Evolutionary conservation across 23 tunicate genomes (phyloP), one percentile per base, ranked within the genome.

Genomic region (Diplosoma virens): DNA sequence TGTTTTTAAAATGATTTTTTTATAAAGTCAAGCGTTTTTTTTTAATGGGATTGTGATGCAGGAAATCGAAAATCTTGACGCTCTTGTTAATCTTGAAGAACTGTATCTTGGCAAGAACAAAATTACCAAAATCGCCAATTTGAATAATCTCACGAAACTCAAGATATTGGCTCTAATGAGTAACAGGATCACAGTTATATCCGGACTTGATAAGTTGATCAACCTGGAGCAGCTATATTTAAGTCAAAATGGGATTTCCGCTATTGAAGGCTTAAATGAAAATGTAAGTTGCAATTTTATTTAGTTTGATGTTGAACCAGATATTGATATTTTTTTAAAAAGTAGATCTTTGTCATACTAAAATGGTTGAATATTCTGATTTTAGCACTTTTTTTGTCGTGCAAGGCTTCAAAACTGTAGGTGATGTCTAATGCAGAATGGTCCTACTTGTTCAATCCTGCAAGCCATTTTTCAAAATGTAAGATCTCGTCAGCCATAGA

Each of bases 81-180:
- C 79, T 11, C 83, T 86, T 1, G 35, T 65, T 6, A 78, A 82
- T n/a, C 58, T 93, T 1, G 79, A 83, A 56, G 94, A 93, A 41
- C 71, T 94, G 46, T 87, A 87, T 73, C 73, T 87, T 25, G 99
- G 99, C 32, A 94, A 94, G 33, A 94, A 94, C 76, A 94, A 94
- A 76, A 83, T 94, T 28, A 70, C 86, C 24, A 79, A 80, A 27
- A 88, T 94, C 7, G 58, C 34, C 2, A 88, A 88, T 68, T 66
- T 94, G 0, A 26, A 34, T 25, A 1, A 33, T 3, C 79, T 83
- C 28, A 58, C 76, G 32, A 83, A 88, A 31, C 80, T 94, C 2
- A 79, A 54, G 26, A 73, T 94, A 17, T 58, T 94, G 0, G 99
- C 94, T 0, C 25, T 94, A 9, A 94, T 89, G 82, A 87, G 87